Base-by-base conservation (phyloP, 2,888 invertebrate genomes). In the Leptopilina drosophilae region DNA sequence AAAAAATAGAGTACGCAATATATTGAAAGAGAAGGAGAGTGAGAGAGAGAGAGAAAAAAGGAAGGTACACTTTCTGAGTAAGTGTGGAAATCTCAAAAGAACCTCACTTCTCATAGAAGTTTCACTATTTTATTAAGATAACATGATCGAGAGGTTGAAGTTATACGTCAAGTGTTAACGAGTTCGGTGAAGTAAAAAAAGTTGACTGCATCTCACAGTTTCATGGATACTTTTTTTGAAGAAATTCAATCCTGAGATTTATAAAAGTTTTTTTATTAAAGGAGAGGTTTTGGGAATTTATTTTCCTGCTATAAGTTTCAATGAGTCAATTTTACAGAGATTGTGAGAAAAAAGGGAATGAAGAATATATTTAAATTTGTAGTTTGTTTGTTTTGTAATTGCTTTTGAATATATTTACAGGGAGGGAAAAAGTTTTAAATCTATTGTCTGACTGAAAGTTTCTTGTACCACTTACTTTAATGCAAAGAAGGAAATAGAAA, bases 151-250 rank as follows among this genome's bases (percentile, higher is more conserved):
- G 42, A 56, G 14, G 40, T 46, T 56, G 73, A 56, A 26, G 56
- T 15, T 56, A 73, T 56, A 73, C n/a, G 73, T 56, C 73, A 46
- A 67, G 73, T 56, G 53, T 73, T 73, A 56, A 73, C 73, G n/a
- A 73, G 73, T 56, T 73, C 9, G 33, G 9, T 53, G 33, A 33
- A 73, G 53, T 53, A 69, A 69, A 73, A 73, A 53, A 69, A 69
- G 53, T 69, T 69, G 53, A 69, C 49, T 69, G 26, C 49, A 49
- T 69, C 15, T 67, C 69, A 4, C 14, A 59, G 14, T 9, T n/a
- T 73, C 56, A 73, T 53, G 53, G 49, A 49, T 49, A 49, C 20
- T 53, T 53, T 69, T 53, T 67, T 67, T 14, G 33, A 66, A 73
- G 56, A 56, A 56, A 56, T 33, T 69, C 26, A 53, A 26, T 69